Evolutionary conservation across 1,140 invertebrate species (phyloP), one percentile per base, ranked within the genome.

Genomic region (Brachionus rubens): DNA sequence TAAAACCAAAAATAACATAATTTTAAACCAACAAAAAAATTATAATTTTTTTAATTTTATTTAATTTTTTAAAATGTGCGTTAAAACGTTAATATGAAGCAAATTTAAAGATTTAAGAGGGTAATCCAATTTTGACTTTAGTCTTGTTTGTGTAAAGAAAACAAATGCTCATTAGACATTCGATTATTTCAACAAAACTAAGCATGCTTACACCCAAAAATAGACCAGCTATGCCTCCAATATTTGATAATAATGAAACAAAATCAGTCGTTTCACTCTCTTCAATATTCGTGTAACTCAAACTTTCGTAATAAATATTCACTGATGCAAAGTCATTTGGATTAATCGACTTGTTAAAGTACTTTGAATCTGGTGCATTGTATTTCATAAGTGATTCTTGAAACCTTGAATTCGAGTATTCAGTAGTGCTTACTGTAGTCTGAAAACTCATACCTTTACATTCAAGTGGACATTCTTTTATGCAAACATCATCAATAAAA

Each of bases 191-290:
- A 10, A 47, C 24, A 12, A 70, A 52, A 52, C 40, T 70, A 6
- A 70, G 28, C 7, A 47, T 41, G 36, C 67, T 70, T 9, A 47
- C 24, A 33, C 67, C 67, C 21, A 70, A 52, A 70, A 70, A 70
- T n/a, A 70, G 41, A 0, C 67, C 67, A 47, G 14, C 43, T 47
- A 52, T 28, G 26, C 67, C 67, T 1, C 67, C 67, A 16, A 70
- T 21, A 36, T 26, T 70, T 2, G 67, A 70, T 14, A 70, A 30
- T n/a, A 52, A 48, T 16, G 10, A 16, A n/a, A 46, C 28, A 30
- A 47, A 46, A 16, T 70, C 67, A 33, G 24, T 7, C n/a, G 40
- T 52, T 33, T 14, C 1, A 16, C 12, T 47, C 33, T 70, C 67
- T 21, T 14, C 10, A 1, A 70, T 70, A 30, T 50, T 28, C 12